phyloP scores from a whole-genome alignment of 2,797 vertebrate species.

The Hyperoplus immaculatus region DNA sequence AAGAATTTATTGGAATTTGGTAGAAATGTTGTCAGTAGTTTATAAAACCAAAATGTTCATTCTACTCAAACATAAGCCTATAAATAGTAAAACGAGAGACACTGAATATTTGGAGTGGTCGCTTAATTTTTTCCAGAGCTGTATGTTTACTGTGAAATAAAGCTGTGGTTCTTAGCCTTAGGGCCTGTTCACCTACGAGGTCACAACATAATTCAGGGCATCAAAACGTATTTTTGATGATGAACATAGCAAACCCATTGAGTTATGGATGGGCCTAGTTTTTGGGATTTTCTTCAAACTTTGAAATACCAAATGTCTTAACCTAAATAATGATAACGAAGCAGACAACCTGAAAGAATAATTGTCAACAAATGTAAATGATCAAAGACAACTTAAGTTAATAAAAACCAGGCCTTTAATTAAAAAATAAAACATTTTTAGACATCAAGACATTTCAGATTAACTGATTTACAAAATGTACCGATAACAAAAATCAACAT shows the following conservation, averaged over 20 bases:
- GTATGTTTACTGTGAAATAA: neutral
- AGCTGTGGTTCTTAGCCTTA: no score
- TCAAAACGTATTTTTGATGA: neutral
- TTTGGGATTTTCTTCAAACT: neutral
- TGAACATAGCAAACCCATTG: neutral
- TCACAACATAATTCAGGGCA: neutral
- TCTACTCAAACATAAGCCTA: no score
- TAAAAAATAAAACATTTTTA: slow-evolving; percentile 5
- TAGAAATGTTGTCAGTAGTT: no score
- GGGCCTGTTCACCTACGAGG: neutral
- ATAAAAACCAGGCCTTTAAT: slow-evolving; percentile 40
- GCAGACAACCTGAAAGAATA: neutral
- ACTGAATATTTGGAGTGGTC: no score
- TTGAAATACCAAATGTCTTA: neutral
- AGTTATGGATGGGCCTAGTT: neutral
- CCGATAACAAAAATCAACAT: neutral
- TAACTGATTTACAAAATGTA: slow-evolving; percentile 3
- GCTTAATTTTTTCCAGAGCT: no score
- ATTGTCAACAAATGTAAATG: neutral
- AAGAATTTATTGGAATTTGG: neutral
- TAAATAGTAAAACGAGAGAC: no score
- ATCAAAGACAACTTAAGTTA: neutral
- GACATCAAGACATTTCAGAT: slow-evolving; percentile 5
- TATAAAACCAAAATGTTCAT: no score
- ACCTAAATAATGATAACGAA: neutral